A percentile compares a stretch with the other conserved stretches of the same genome.
Evolutionary conservation across 30 jellyfish, hydroid and myxozoan species (phyloP).

Genomic region (Catostylus mosaicus): DNA sequence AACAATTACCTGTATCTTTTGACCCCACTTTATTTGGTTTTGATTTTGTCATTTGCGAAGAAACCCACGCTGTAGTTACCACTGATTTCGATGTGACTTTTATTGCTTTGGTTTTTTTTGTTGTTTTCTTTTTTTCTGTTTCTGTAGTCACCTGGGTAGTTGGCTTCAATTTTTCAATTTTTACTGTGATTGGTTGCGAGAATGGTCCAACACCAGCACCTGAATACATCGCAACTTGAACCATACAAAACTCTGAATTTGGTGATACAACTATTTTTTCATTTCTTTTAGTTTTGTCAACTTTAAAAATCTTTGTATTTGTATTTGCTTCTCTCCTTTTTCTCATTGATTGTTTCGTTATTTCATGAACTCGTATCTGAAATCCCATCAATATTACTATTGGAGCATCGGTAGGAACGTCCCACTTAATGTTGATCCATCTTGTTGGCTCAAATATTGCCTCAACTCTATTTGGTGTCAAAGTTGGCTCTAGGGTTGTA

Average conservation of each 20-base stretch:
- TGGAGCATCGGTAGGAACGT: slow-evolving; percentile 2
- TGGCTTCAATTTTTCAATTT: neutral
- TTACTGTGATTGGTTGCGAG: slow-evolving; percentile 42
- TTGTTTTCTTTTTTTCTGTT: neutral
- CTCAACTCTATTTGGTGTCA: slow-evolving; percentile 23
- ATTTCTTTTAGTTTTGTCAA: slow-evolving; percentile 15
- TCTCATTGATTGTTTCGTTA: neutral
- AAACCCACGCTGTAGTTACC: neutral
- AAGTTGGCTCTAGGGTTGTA: slow-evolving; percentile 16
- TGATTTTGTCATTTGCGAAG: too few species aligned
- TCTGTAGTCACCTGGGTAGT: neutral
- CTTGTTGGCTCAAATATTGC: slow-evolving; percentile 22
- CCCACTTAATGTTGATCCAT: slow-evolving; percentile 23
- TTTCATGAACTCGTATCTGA: slow-evolving; percentile 48
- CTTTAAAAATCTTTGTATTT: slow-evolving; percentile 5
- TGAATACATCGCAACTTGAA: slow-evolving; percentile 48
- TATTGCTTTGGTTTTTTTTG: neutral
- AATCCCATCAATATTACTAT: slow-evolving; percentile 30
- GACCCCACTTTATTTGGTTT: neutral
- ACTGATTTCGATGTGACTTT: neutral
- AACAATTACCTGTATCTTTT: neutral
- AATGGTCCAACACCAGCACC: slow-evolving; percentile 58
- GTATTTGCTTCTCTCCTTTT: neutral
- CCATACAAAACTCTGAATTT: slow-evolving; percentile 17
- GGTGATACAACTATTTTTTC: neutral